Conservation (phyloP, 2,113 vertebrate species). For the Lophura nycthemera region DNA sequence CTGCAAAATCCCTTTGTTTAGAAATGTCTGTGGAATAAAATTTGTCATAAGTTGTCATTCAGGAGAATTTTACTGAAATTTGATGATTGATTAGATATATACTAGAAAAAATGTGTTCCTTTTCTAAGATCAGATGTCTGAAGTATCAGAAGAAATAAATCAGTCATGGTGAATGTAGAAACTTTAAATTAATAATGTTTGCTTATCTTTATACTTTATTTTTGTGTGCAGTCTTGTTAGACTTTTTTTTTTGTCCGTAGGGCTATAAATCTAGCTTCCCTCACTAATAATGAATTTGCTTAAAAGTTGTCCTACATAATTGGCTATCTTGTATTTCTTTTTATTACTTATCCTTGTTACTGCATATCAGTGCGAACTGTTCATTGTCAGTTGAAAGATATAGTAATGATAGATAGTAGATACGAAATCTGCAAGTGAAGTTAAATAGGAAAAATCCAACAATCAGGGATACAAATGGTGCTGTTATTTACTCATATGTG, state of each 20-base stretch:
- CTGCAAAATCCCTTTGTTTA: not conserved
- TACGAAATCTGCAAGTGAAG: not conserved
- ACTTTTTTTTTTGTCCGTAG: not conserved
- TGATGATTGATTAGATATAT: not conserved
- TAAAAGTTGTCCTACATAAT: not conserved
- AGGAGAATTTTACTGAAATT: not conserved
- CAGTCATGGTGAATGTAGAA: too few species aligned
- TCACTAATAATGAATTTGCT: not conserved
- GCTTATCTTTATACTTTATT: not conserved
- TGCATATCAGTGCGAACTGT: not conserved
- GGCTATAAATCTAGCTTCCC: not conserved
- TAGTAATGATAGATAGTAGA: not conserved
- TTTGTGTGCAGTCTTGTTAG: not conserved
- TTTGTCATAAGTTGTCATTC: not conserved
- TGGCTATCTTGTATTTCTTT: not conserved
- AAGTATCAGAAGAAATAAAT: not conserved
- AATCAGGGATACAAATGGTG: not conserved
- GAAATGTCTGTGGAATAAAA: not conserved
- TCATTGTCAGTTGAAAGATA: not conserved
- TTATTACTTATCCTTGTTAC: not conserved
- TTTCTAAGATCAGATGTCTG: not conserved
- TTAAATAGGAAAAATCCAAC: not conserved
- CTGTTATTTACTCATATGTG: not conserved
- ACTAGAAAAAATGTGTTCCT: not conserved
- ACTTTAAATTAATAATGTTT: not conserved